Percentiles rank a stretch among this genome's conserved stretches.
These are phyloP conservation scores for Operophtera brumata DNA, from an alignment of 2,888 invertebrate genomes.

Conservation along the genomic window DNA sequence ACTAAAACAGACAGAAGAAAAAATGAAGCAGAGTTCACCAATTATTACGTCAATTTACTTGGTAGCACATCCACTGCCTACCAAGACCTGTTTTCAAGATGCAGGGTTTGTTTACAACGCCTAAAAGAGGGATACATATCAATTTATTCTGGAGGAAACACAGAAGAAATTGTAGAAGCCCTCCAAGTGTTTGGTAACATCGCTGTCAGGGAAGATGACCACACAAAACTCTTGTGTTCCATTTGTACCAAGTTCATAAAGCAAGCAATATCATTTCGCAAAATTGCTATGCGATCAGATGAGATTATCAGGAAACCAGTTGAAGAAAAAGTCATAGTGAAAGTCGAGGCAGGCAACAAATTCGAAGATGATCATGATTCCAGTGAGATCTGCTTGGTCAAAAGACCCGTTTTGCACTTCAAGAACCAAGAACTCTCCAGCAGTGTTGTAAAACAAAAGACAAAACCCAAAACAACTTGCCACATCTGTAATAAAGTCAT, in stretches of 20 bases:
- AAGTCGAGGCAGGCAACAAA: slow-evolving; percentile 7
- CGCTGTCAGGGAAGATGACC: slow-evolving; percentile 47
- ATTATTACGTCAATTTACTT: slow-evolving; percentile 31
- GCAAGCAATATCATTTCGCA: slow-evolving; percentile 54
- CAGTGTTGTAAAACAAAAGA: slow-evolving; percentile 18
- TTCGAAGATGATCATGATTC: slow-evolving; percentile 29
- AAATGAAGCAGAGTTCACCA: slow-evolving; percentile 15
- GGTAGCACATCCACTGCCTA: slow-evolving; percentile 17
- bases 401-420: not conserved
- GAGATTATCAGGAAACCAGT: slow-evolving; percentile 45
- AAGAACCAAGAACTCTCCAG: not conserved
- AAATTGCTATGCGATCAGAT: slow-evolving; percentile 51
- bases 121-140: slow-evolving; percentile 21
- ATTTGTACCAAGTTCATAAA: slow-evolving; percentile 55
- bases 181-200: slow-evolving; percentile 44
- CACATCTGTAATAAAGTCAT: slow-evolving; percentile 47
- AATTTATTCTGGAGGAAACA: slow-evolving; percentile 23
- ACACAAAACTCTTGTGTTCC: slow-evolving; percentile 56
- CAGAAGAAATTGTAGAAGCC: slow-evolving; percentile 16
- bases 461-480: slow-evolving; percentile 47
- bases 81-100: slow-evolving; percentile 18
- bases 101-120: slow-evolving; percentile 39
- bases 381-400: slow-evolving; percentile 35
- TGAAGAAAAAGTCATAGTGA: slow-evolving; percentile 35
- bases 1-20: slow-evolving; percentile 29